Evolutionary conservation across 92 coral and sea anemone genomes (phyloP), one percentile per base, ranked within the genome.

Genomic region (Muricea muricata): DNA sequence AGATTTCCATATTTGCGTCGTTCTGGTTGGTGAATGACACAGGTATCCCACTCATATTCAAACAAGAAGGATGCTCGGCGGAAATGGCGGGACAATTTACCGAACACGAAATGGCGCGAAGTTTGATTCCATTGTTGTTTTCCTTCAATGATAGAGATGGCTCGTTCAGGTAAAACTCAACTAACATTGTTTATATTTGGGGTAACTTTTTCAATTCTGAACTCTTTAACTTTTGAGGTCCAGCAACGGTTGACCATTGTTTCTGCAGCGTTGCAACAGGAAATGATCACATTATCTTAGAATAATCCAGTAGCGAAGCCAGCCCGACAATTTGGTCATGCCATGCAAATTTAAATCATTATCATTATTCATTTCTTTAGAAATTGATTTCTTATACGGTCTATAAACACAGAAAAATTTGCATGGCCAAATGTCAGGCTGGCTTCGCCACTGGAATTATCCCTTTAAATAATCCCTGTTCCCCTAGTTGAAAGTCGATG

Each of bases 21-120:
- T 97, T 93, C 78, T 97, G 99, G 99, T 84, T 97, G 93, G 94
- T 97, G 60, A 97, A 97, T 87, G 93, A 89, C 89, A 97, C 99
- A 21, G 99, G 99, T 2, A 97, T 97, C 41, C 99, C 99, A 29
- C 91, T 97, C 55, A 85, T 97, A 65, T 97, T 97, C 83, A 97
- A 89, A 73, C 94, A 94, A 84, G 99, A 97, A 1, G 93, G 94
- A 21, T 79, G 0, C 39, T 63, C 35, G 14, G 18, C 37, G 18
- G 70, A 63, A 63, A 93, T 93, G 78, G 98, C 97, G 2, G 98
- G 98, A 1, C 98, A 94, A 89, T 94, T 94, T 76, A 93, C 87
- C 0, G 99, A 97, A 71, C 99, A 97, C 39, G 99, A 97, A 72
- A 94, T 92, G 98, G 99, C 98, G 48, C 93, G 99, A 28, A 97